These are phyloP conservation scores for Pseudococcus jackbeardsleyi DNA, from an alignment of 2,888 invertebrate species.

Conservation along the genomic window DNA sequence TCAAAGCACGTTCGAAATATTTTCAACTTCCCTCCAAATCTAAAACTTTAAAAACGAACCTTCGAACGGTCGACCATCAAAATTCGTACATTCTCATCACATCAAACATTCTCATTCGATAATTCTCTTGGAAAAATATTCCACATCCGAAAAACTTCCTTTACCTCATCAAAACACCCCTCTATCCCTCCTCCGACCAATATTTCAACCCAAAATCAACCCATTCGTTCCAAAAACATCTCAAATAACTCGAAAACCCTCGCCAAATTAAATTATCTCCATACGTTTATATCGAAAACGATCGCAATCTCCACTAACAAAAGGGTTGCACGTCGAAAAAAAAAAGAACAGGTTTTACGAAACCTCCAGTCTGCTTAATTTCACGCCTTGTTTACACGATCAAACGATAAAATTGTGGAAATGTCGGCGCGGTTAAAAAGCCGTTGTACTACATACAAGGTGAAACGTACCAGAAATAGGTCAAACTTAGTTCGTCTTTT, in stretches of 20 bases:
- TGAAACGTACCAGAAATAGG: conserved; percentile 42
- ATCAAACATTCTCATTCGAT: no score
- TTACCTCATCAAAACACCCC: no score
- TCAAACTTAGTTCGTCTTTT: conserved; percentile 49
- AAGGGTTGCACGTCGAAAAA: not conserved
- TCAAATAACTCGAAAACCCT: not conserved
- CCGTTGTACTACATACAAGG: conserved; percentile 20
- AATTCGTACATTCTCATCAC: no score
- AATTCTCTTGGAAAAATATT: no score
- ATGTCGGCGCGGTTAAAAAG: not conserved
- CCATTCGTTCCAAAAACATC: not conserved
- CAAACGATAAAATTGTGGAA: conserved; percentile 42
- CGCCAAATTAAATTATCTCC: not conserved
- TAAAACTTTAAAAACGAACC: no score
- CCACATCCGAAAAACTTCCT: no score
- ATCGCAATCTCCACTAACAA: not conserved
- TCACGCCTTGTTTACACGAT: conserved; percentile 39
- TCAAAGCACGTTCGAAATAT: no score
- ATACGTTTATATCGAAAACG: conserved; percentile 12
- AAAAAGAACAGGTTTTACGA: conserved; percentile 25
- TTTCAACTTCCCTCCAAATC: no score
- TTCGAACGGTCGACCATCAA: no score
- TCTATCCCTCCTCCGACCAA: no score
- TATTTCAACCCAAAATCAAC: not conserved
- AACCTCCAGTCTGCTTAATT: conserved; percentile 22